phyloP scores from a whole-genome alignment of 2,797 vertebrate species.

The Mergus octosetaceus region DNA sequence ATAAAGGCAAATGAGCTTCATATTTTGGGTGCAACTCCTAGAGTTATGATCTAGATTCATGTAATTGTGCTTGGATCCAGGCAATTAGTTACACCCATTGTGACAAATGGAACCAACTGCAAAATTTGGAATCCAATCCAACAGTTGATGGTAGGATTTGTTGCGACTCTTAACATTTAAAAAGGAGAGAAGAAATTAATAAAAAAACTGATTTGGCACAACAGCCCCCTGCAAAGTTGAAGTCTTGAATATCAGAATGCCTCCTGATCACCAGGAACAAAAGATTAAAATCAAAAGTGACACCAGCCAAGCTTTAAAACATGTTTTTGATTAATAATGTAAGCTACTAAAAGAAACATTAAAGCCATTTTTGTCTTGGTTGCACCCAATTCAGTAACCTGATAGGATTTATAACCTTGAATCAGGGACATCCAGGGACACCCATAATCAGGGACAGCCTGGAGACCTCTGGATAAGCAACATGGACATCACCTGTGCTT shows the following conservation, averaged over 20 bases:
- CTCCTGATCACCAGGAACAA: neutral
- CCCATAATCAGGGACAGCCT: neutral
- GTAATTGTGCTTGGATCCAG: conserved; percentile 32
- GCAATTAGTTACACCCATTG: conserved; percentile 29
- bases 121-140: conserved; percentile 32
- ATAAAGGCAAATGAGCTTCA: neutral
- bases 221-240: neutral
- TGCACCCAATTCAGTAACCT: neutral
- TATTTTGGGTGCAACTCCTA: neutral
- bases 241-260: neutral
- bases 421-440: too few relatives aligned
- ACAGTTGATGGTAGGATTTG: neutral
- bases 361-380: neutral
- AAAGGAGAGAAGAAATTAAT: neutral
- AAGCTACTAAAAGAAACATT: neutral
- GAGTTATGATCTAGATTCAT: conserved; percentile 29
- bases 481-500: neutral
- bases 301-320: neutral
- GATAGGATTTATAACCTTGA: neutral
- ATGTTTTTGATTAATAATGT: neutral
- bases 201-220: neutral
- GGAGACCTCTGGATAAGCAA: neutral
- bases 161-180: neutral
- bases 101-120: conserved; percentile 46
- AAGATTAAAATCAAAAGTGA: neutral